Evolutionary conservation across 2,797 vertebrate genomes (phyloP).

Genomic region (Ataeniobius toweri): DNA sequence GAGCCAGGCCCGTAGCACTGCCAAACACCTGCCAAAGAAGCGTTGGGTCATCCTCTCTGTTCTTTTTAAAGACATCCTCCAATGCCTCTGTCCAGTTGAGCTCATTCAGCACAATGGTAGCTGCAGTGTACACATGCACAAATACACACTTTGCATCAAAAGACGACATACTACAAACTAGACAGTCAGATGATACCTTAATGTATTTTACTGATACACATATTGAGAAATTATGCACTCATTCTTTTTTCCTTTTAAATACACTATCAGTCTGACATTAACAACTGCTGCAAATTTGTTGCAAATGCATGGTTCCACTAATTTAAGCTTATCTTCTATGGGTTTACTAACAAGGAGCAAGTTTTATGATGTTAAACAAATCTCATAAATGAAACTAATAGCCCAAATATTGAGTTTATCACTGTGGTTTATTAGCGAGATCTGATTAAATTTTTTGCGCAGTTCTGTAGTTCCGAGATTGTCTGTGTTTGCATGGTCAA

Average conservation of each 20-base stretch:
- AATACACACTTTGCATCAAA: background rate
- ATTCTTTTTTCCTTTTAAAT: background rate
- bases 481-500: background rate
- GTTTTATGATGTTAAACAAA: background rate
- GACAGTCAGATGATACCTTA: too few species aligned
- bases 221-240: background rate
- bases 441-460: background rate
- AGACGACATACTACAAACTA: background rate
- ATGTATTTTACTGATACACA: background rate
- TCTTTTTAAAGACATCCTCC: constrained; percentile 92
- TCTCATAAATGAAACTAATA: background rate
- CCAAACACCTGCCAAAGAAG: constrained; percentile 97
- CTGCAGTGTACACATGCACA: constrained; percentile 63
- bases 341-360: background rate
- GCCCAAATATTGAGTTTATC: background rate
- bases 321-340: background rate
- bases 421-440: background rate
- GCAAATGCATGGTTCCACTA: background rate
- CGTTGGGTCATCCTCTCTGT: constrained; percentile 91
- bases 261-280: background rate
- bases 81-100: constrained; percentile 94
- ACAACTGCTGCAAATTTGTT: background rate
- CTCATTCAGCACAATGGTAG: constrained; percentile 94
- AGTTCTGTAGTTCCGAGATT: background rate
- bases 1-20: constrained; percentile 94